Evolutionary conservation across 1,140 invertebrate genomes (phyloP).

Genomic region (Propsilocerus akamusi): DNA sequence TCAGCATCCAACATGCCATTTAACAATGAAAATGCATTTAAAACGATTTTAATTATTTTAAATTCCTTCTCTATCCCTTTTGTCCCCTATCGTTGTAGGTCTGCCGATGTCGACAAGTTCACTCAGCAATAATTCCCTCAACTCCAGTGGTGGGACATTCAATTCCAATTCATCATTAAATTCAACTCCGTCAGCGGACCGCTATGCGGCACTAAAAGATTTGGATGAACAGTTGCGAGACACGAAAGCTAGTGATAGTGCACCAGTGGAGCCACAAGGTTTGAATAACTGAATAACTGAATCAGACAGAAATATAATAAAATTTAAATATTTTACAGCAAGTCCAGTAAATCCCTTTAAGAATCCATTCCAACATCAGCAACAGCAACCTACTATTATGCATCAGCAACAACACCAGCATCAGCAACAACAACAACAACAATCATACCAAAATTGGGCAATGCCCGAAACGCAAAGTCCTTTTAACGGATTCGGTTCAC

Average conservation of each 20-base stretch:
- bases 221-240: conserved; percentile 35
- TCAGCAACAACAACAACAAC: not conserved
- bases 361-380: not conserved
- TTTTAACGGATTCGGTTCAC: not conserved
- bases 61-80: too few species aligned
- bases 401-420: not conserved
- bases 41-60: too few species aligned
- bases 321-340: too few species aligned
- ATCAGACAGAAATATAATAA: too few species aligned
- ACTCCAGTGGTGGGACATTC: conserved; percentile 10
- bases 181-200: conserved; percentile 42
- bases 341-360: not conserved
- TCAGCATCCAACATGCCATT: too few species aligned
- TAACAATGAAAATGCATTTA: too few species aligned
- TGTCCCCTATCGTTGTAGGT: conserved; percentile 12
- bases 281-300: not conserved
- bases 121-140: conserved; percentile 16
- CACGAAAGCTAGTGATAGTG: too few species aligned
- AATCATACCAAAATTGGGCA: not conserved
- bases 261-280: not conserved
- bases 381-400: not conserved
- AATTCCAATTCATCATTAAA: conserved; percentile 14
- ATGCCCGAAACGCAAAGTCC: not conserved
- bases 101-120: conserved; percentile 22
- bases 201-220: conserved; percentile 67